These are phyloP conservation scores for Coecobrya sp. DNA, from an alignment of 2,888 invertebrate species.

Conservation along the genomic window DNA sequence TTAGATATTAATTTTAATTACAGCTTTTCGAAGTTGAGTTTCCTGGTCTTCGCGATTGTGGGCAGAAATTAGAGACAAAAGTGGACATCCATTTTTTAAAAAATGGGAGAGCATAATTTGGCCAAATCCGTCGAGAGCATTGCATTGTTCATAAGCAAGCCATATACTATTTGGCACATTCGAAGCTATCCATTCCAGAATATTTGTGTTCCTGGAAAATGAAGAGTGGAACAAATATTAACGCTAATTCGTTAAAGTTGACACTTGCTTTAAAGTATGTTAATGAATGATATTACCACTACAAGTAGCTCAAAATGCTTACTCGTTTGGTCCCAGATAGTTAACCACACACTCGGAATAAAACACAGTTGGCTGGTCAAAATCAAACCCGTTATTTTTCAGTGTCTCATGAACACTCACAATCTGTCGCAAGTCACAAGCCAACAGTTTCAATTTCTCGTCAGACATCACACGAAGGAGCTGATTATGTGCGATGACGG, in stretches of 20 bases:
- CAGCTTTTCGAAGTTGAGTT: constrained; percentile 79
- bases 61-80: constrained; percentile 79
- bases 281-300: not conserved
- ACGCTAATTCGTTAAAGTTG: too few relatives aligned
- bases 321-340: constrained; percentile 84
- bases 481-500: constrained; percentile 80
- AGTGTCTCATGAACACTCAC: constrained; percentile 76
- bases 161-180: constrained; percentile 84
- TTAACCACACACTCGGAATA: constrained; percentile 86
- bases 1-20: too few relatives aligned
- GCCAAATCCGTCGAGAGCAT: constrained; percentile 84
- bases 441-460: constrained; percentile 78
- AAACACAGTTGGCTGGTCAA: constrained; percentile 83
- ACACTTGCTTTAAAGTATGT: too few relatives aligned
- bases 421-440: constrained; percentile 82
- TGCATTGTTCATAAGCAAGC: constrained; percentile 86
- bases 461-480: constrained; percentile 78
- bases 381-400: constrained; percentile 80
- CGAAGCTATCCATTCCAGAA: constrained; percentile 83
- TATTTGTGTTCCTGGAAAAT: constrained; percentile 51
- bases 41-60: constrained; percentile 82
- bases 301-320: constrained; percentile 44
- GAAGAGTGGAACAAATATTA: not conserved
- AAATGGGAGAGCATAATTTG: constrained; percentile 85
- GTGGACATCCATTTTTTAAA: constrained; percentile 84